A percentile compares a stretch with the other conserved stretches of the same genome.
phyloP scores from a whole-genome alignment of 2,888 invertebrate genomes.

The Callyntrura sp. region DNA sequence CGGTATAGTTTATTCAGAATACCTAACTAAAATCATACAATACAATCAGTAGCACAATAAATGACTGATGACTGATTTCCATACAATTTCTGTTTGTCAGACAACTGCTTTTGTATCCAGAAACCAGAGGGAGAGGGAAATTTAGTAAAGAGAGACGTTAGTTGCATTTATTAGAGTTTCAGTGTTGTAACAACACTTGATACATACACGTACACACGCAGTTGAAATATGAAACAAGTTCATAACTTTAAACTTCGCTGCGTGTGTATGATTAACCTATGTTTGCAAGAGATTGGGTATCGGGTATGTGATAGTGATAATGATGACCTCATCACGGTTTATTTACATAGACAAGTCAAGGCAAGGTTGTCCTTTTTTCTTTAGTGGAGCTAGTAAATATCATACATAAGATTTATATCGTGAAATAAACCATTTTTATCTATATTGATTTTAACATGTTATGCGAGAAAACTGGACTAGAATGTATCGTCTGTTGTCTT shows the following conservation, averaged over 20 bases:
- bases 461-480: no score
- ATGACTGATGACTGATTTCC: constrained; percentile 22
- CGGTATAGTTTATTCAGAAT: no score
- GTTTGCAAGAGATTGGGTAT: neutral
- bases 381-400: neutral
- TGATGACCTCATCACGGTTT: constrained; percentile 42
- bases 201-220: no score
- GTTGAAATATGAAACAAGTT: constrained; percentile 14
- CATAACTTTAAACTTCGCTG: no score
- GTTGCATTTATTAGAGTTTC: no score
- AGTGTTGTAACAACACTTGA: neutral
- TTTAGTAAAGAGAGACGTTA: neutral
- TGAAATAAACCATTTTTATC: no score
- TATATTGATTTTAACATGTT: no score
- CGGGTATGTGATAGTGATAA: no score
- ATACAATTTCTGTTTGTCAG: constrained; percentile 9
- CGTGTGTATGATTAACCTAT: constrained; percentile 35
- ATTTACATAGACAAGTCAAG: constrained; percentile 63
- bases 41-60: neutral
- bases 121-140: constrained; percentile 22
- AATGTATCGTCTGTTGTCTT: no score
- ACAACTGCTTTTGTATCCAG: constrained; percentile 1
- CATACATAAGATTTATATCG: no score
- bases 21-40: neutral
- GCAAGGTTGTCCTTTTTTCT: constrained; percentile 48